Evolutionary conservation across 2,113 vertebrate genomes (phyloP), one percentile per base, ranked within the genome.

Genomic region (Pomatorhinus ruficollis): DNA sequence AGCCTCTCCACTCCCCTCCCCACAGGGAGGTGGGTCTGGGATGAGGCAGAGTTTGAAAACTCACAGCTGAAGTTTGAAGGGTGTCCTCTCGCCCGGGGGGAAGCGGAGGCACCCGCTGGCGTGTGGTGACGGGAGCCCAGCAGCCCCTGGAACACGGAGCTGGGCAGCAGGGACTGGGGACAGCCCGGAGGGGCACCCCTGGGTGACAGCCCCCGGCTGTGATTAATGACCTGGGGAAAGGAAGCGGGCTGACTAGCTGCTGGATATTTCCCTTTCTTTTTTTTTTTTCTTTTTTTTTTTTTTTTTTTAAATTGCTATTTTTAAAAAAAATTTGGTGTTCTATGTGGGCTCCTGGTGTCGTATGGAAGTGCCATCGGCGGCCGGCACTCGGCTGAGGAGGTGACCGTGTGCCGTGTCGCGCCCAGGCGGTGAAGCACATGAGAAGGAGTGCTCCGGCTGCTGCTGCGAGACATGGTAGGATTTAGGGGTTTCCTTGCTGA

Each of bases 1-100:
- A 94, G 81, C 82, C 89, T 94, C 96, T 63, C 92, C 6, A 23
- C 50, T 96, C 94, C 93, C 96, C 94, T 91, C 92, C 82, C 45
- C 83, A 93, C 76, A n/a, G 61, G 93, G 92, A 97, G 95, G 96
- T 94, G 95, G 95, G 87, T 94, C 96, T 57, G 93, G 85, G 91
- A 95, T 61, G 97, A 70, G 59, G 75, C 91, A 64, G 75, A 84
- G 84, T 94, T 96, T 84, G 94, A 91, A 92, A 93, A 88, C 64
- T 87, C 6, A 0, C 87, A 68, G 82, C 66, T 69, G 90, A 87
- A 96, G 80, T 84, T 95, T 64, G 89, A n/a, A 76, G 65, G 76
- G 69, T 75, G 64, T 56, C 64, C 39, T 72, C 47, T 59, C 2
- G 6, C 16, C 33, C 14, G 1, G 65, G 11, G 52, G 30, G 19